Evolutionary conservation across 2,113 vertebrate genomes (phyloP).

Genomic region (Bombycilla garrulus): DNA sequence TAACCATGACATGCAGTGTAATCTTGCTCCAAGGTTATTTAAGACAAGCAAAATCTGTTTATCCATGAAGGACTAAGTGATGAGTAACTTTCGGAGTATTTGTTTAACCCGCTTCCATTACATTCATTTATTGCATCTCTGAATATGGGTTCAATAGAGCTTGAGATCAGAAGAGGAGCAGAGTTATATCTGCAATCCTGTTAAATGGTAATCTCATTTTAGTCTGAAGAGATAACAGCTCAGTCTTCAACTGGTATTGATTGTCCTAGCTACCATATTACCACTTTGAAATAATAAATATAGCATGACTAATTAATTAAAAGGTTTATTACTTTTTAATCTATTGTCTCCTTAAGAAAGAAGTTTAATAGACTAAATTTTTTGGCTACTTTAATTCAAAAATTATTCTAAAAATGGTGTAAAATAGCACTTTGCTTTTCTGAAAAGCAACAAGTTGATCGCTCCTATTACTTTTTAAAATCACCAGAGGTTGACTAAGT

Average conservation of each 20-base stretch:
- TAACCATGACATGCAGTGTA: background rate
- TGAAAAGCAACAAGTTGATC: background rate
- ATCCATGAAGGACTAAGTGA: background rate
- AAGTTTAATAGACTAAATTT: background rate
- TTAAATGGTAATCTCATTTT: background rate
- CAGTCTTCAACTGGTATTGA: background rate
- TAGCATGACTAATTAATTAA: background rate
- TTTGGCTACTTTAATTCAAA: background rate
- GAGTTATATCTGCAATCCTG: background rate
- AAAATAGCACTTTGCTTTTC: background rate
- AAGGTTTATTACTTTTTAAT: background rate
- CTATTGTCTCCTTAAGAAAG: background rate
- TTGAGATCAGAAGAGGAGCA: background rate
- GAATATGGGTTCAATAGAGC: background rate
- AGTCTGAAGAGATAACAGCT: background rate
- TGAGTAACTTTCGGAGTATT: background rate
- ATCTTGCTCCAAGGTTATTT: conserved; percentile 14
- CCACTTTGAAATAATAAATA: background rate
- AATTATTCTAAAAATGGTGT: background rate
- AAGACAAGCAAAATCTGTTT: conserved; percentile 21
- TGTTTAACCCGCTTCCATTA: background rate
- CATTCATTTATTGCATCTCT: background rate
- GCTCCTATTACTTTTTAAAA: background rate
- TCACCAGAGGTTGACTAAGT: background rate
- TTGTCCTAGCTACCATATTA: background rate